These are phyloP conservation scores for Coturnix japonica DNA, from an alignment of 2,113 vertebrate species.

Conservation along the genomic window DNA sequence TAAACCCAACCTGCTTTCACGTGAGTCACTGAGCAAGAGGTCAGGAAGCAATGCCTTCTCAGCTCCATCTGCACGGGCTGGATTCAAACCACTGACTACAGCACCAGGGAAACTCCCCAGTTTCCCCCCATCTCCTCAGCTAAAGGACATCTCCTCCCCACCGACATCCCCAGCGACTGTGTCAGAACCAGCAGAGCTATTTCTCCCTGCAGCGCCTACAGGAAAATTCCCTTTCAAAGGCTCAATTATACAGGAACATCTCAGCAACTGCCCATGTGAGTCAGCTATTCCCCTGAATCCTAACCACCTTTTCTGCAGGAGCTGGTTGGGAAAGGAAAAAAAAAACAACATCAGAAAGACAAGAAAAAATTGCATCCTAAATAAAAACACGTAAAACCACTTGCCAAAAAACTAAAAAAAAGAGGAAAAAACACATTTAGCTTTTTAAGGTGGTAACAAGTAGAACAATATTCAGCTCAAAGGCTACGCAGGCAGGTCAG, in stretches of 20 bases:
- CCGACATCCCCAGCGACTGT: neutral
- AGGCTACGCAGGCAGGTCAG: slow-evolving; percentile 20
- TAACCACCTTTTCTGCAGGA: neutral
- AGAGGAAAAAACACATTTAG: neutral
- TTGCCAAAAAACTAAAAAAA: neutral
- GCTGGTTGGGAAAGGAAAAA: neutral
- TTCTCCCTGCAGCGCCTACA: slow-evolving; percentile 4
- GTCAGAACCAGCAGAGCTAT: neutral
- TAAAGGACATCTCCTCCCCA: neutral
- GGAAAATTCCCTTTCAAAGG: slow-evolving; percentile 13
- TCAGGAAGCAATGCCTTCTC: neutral
- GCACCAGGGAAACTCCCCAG: neutral
- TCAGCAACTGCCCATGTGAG: neutral
- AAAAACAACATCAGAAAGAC: neutral
- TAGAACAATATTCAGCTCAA: slow-evolving; percentile 13
- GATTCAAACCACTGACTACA: neutral
- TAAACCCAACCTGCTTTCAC: slow-evolving; percentile 50
- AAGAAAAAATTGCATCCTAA: neutral
- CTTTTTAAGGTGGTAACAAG: slow-evolving; percentile 1
- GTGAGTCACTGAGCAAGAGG: slow-evolving; percentile 35
- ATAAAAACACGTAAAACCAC: neutral
- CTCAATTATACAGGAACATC: neutral
- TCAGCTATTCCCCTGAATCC: slow-evolving; percentile 15
- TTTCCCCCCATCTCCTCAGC: neutral
- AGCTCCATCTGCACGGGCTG: neutral